Evolutionary conservation across 1,140 invertebrate species (phyloP).

Genomic region (Euura lappo): DNA sequence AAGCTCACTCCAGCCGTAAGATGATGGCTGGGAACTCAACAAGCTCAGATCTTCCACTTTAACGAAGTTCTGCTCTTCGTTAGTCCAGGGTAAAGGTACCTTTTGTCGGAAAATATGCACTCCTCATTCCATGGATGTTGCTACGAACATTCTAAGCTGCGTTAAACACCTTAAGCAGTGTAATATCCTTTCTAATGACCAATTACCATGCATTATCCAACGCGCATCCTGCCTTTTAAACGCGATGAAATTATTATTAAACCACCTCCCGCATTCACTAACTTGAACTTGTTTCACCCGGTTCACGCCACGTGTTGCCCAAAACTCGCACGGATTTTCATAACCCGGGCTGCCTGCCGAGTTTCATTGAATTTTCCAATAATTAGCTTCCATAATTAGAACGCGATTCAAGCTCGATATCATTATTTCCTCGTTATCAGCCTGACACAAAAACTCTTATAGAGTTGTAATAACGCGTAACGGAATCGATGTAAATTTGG

Average conservation of each 20-base stretch:
- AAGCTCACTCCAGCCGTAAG: too few relatives aligned
- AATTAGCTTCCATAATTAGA: neutral
- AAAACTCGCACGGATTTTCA: too few relatives aligned
- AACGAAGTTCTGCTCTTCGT: neutral
- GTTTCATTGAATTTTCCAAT: neutral
- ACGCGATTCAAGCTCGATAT: too few relatives aligned
- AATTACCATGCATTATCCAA: slow-evolving; percentile 40
- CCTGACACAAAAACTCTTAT: too few relatives aligned
- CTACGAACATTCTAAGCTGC: neutral
- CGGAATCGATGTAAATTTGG: too few relatives aligned
- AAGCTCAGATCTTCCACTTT: neutral
- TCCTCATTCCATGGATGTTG: too few relatives aligned
- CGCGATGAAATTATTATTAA: slow-evolving; percentile 39
- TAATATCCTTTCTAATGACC: slow-evolving; percentile 38
- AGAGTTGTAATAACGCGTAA: too few relatives aligned
- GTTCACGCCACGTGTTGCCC: too few relatives aligned
- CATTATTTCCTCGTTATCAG: too few relatives aligned
- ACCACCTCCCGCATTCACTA: neutral
- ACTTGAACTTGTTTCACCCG: neutral
- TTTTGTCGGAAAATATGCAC: neutral
- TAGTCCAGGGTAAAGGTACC: neutral
- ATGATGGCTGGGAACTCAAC: neutral
- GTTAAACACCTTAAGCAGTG: slow-evolving; percentile 31
- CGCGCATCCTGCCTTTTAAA: slow-evolving; percentile 19
- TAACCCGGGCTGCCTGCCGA: neutral